Percentiles rank a stretch among this genome's conserved stretches.
These are phyloP conservation scores for Herpetotheres cachinnans DNA, from an alignment of 2,113 vertebrate genomes.

Conservation along the genomic window DNA sequence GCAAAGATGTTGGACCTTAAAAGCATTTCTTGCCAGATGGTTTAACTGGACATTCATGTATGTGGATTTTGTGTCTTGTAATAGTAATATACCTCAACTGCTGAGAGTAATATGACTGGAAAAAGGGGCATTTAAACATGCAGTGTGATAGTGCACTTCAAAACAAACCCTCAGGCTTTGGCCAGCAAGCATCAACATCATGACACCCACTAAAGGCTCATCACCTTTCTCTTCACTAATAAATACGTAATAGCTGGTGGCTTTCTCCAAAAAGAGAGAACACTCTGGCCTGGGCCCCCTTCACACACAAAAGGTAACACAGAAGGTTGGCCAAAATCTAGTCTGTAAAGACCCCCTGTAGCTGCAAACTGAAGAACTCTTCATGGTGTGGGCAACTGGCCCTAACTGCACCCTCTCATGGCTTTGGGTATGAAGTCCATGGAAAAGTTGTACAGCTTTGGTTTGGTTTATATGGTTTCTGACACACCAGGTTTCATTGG, in stretches of 20 bases:
- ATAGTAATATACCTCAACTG: neutral
- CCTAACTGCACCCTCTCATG: neutral
- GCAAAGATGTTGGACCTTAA: neutral
- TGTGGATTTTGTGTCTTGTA: neutral
- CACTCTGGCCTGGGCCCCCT: neutral
- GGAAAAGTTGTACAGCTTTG: conserved; percentile 33
- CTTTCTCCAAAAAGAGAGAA: neutral
- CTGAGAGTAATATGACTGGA: neutral
- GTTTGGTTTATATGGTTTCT: conserved; percentile 38
- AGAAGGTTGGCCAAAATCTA: neutral
- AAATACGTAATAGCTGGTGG: neutral
- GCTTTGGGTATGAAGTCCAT: neutral
- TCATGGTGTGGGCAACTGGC: neutral
- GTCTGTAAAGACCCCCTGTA: neutral
- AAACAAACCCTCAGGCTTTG: neutral
- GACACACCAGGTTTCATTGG: neutral
- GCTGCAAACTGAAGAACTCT: neutral
- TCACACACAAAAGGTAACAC: neutral
- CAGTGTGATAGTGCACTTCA: neutral
- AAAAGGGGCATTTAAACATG: neutral
- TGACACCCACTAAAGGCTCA: neutral
- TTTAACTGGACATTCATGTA: neutral
- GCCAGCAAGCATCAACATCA: neutral
- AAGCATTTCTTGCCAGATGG: neutral
- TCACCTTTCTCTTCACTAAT: neutral